Percentiles rank a stretch among this genome's conserved stretches.
Evolutionary conservation across 30 jellyfish, hydroid and myxozoan genomes (phyloP).

Genomic region (Aurelia sp.): DNA sequence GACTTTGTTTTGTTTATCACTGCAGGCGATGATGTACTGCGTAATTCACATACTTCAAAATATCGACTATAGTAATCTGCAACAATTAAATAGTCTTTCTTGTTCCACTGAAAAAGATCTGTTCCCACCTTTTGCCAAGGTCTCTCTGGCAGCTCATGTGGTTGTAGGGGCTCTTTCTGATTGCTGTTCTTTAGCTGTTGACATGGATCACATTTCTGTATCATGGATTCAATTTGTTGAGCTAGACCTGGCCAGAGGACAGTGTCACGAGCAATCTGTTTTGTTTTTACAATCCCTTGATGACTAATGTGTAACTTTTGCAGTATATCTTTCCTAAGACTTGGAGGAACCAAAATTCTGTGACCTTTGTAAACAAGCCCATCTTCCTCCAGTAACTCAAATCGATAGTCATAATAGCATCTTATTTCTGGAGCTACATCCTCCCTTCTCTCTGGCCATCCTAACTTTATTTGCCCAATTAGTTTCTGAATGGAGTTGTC

Average conservation of each 20-base stretch:
- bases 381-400: slow-evolving; percentile 6
- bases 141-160: slow-evolving; percentile 44
- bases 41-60: slow-evolving; percentile 25
- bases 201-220: slow-evolving; percentile 27
- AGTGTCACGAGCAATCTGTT: slow-evolving; percentile 28
- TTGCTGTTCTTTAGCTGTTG: slow-evolving; percentile 3
- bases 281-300: slow-evolving; percentile 26
- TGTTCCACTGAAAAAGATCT: slow-evolving; percentile 30
- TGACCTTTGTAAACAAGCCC: slow-evolving; percentile 17
- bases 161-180: slow-evolving; percentile 46
- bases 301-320: slow-evolving; percentile 21
- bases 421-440: slow-evolving; percentile 10
- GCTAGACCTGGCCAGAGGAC: slow-evolving; percentile 46
- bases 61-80: slow-evolving; percentile 45
- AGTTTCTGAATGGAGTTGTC: slow-evolving; percentile 4
- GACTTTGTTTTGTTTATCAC: slow-evolving; percentile 20
- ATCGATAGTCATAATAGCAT: slow-evolving; percentile 22
- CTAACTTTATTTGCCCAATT: neutral
- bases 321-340: slow-evolving; percentile 25
- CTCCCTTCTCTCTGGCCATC: slow-evolving; percentile 8
- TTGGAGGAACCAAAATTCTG: slow-evolving; percentile 16
- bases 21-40: slow-evolving; percentile 16
- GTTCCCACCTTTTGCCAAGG: slow-evolving; percentile 62
- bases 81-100: slow-evolving; percentile 22
- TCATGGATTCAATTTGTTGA: slow-evolving; percentile 17